Base-by-base conservation (phyloP, 2,113 vertebrate species). In the Neolamprologus toae region DNA sequence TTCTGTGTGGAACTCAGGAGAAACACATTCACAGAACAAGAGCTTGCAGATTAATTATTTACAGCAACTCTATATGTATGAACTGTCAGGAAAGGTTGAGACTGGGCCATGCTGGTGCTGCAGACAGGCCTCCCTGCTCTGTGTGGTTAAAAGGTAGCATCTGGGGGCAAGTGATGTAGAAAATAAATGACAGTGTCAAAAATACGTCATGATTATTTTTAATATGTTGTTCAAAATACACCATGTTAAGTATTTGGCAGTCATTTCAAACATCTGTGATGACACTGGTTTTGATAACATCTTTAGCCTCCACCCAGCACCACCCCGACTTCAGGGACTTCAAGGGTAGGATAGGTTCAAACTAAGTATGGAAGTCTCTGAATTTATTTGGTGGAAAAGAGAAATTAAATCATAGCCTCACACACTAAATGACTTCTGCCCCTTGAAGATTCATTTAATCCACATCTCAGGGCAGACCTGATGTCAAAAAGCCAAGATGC, bases 21-120 rank as follows among this genome's bases (percentile, higher is more conserved):
- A 66, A 53, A 78, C 73, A 51, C 42, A 63, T n/a, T 8, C 40
- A 86, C 19, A 63, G 80, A 92, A 83, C 63, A 87, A 68, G 68
- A 91, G 84, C 80, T 68, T 37, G 53, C 55, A 82, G 85, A 78
- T 95, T 9, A 93, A 93, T 94, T 86, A 94, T 94, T 94, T 92
- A 94, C 84, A 53, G 88, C 59, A 82, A 83, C 84, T 19, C 31
- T 85, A 81, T 88, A 87, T 73, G 83, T 80, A 82, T 90, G 73
- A 86, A 51, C 8, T 37, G 66, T 84, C 11, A 23, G 40, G 31
- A 31, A 63, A 73, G 40, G 54, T n/a, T 61, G 81, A 78, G 66
- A 40, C 31, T 5, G 53, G 19, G 73, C 37, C 54, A 5, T 80
- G 21, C 19, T 57, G 31, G 57, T 16, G 84, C 83, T 79, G 81